Base-by-base conservation (phyloP, 2,797 vertebrate genomes). In the Manis javanica region DNA sequence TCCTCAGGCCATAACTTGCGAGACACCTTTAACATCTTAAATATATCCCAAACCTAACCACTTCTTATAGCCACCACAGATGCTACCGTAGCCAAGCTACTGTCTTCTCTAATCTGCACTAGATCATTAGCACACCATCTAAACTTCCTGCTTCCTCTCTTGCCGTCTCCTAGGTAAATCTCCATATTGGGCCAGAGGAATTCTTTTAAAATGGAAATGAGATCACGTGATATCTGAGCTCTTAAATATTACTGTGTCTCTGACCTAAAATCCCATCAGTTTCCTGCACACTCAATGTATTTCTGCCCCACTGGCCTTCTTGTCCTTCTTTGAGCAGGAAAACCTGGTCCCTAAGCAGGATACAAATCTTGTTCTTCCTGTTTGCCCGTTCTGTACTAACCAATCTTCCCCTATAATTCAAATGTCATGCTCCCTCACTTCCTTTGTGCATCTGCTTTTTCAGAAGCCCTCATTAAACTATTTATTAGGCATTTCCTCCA, bases 331-430 rank as follows among this genome's bases (percentile, higher is more conserved):
- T 5, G 7, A 64, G 7, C 42, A 46, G 5, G 4, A 66, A 87
- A 84, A 11, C 3, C 18, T 15, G n/a, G 53, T 55, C 5, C 7
- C 31, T 64, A 14, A 5, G n/a, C 16, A 82, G 49, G 3, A 64
- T 5, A 10, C 26, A 77, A 55, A 8, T 15, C 77, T 53, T 57
- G 15, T 2, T 83, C 2, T 49, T 71, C 37, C 2, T 42, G 23
- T 29, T 81, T 8, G 16, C 5, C 0, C 0, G 3, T 51, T 42
- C 13, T 59, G 10, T 14, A 14, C 24, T 9, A 3, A 66, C 0
- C 11, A 4, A 64, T 51, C n/a, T 39, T 69, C 19, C 9, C 3
- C 2, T 53, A 19, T 39, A 31, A 10, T 9, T 37, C 59, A 23
- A 3, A 21, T 3, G 66, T 14, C 14, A 79, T 26, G 13, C 19